A percentile compares a stretch with the other conserved stretches of the same genome.
These are phyloP conservation scores for Lysandra bellargus DNA, from an alignment of 2,888 invertebrate species.

Conservation along the genomic window DNA sequence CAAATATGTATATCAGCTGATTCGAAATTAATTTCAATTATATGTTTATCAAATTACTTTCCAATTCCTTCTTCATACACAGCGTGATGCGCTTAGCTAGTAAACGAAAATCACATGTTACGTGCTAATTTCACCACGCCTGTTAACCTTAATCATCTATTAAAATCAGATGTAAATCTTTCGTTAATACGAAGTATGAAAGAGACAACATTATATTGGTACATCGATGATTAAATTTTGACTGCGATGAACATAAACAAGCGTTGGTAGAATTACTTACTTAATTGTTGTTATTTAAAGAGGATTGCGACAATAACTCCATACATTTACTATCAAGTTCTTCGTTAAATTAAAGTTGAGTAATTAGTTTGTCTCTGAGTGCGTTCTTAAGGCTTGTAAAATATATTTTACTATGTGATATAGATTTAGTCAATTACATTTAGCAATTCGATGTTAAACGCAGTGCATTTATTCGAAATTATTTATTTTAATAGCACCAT, in stretches of 20 bases:
- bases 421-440: constrained; percentile 11
- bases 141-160: neutral
- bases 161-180: neutral
- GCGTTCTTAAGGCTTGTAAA: neutral
- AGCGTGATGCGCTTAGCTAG: neutral
- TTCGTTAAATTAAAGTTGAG: neutral
- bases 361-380: neutral
- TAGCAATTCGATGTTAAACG: constrained; percentile 13
- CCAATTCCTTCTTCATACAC: neutral
- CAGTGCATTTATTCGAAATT: constrained; percentile 25
- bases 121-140: neutral
- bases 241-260: neutral
- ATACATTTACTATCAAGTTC: no score
- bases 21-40: neutral
- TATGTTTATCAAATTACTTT: neutral
- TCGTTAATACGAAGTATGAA: neutral
- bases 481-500: constrained; percentile 8
- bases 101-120: neutral
- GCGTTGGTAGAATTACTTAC: neutral
- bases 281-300: no score
- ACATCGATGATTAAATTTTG: no score
- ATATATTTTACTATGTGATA: constrained; percentile 26
- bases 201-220: no score
- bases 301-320: no score
- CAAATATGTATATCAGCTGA: neutral